A percentile compares a stretch with the other conserved stretches of the same genome.
Conservation (phyloP, 1,140 invertebrate genomes). For the Diorhabda sublineata region DNA sequence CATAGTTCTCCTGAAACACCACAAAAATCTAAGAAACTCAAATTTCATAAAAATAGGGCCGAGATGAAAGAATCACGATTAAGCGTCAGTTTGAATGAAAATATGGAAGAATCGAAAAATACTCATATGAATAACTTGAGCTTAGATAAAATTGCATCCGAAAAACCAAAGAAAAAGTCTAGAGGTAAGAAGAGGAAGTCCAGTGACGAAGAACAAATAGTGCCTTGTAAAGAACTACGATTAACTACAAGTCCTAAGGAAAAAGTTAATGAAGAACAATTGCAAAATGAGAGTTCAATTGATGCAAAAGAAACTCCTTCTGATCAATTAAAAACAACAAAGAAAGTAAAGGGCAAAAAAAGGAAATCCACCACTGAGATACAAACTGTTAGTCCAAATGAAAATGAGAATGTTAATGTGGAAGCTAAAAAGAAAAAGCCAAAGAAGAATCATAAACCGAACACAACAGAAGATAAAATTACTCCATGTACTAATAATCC, state of each 20-base stretch:
- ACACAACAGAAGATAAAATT: neutral
- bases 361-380: too few relatives aligned
- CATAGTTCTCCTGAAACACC: neutral
- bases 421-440: conserved; percentile 5
- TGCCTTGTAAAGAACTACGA: neutral
- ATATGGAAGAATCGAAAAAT: too few relatives aligned
- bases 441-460: neutral
- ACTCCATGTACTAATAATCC: neutral
- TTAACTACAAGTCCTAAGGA: neutral
- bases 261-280: neutral
- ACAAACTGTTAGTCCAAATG: conserved; percentile 10
- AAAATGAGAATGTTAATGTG: conserved; percentile 11
- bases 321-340: conserved; percentile 1
- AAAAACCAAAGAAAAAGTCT: neutral
- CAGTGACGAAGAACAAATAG: neutral
- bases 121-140: too few relatives aligned
- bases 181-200: neutral
- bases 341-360: conserved; percentile 20
- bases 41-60: too few relatives aligned
- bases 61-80: neutral
- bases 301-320: neutral
- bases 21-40: neutral
- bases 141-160: too few relatives aligned
- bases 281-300: neutral
- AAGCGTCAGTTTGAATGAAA: neutral